Conservation (phyloP, 2,113 vertebrate genomes). For the Ramphastos sulfuratus region DNA sequence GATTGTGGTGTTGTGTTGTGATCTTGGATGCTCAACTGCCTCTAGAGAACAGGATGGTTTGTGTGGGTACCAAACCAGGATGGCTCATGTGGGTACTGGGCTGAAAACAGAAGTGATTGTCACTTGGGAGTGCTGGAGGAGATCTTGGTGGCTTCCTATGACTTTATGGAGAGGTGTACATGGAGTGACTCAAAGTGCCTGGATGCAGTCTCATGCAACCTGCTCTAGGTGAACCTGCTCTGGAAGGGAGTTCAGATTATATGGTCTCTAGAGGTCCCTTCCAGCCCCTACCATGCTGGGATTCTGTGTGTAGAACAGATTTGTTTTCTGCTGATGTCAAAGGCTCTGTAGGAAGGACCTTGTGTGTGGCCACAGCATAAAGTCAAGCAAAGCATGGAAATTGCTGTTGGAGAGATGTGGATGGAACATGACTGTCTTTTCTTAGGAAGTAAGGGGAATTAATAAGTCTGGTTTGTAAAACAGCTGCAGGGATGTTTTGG, state of each 20-base stretch:
- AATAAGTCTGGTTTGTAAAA: not conserved
- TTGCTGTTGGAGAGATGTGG: not conserved
- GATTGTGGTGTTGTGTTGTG: too few relatives aligned
- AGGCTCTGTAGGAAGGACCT: not conserved
- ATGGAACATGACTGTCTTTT: not conserved
- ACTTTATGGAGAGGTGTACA: not conserved
- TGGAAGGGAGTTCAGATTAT: too few relatives aligned
- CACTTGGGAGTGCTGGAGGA: not conserved
- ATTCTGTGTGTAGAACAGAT: too few relatives aligned
- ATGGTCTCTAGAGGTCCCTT: too few relatives aligned
- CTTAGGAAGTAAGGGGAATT: not conserved
- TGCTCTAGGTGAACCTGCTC: too few relatives aligned
- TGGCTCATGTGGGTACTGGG: not conserved
- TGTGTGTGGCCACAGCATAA: fast-evolving
- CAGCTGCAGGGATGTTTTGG: not conserved
- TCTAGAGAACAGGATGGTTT: not conserved
- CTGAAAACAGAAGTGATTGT: not conserved
- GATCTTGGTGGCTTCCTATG: not conserved
- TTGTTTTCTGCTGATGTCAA: fast-evolving
- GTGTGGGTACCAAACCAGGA: not conserved
- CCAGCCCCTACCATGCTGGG: too few relatives aligned
- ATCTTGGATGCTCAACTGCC: fast-evolving
- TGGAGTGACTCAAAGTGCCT: too few relatives aligned
- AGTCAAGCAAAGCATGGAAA: not conserved
- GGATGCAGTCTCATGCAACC: too few relatives aligned